Evolutionary conservation across 2,113 vertebrate species (phyloP).

Genomic region (Ginglymostoma cirratum): DNA sequence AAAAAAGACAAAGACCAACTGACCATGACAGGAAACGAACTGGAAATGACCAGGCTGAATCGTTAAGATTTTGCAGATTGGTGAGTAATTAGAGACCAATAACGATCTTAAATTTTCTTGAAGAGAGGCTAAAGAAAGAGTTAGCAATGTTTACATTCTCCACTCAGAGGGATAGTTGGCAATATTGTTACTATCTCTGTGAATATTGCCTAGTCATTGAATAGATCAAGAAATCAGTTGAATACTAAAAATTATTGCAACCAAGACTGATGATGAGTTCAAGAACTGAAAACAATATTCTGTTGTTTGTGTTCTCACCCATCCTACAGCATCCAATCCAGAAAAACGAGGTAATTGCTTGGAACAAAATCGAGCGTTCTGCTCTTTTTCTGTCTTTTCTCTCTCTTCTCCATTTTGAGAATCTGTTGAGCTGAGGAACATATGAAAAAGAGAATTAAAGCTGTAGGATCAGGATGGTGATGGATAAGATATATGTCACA

Average conservation of each 20-base stretch:
- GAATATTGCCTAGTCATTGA: not conserved
- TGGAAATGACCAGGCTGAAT: not conserved
- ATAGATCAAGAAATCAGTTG: not conserved
- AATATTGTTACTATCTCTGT: not conserved
- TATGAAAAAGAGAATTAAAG: not conserved
- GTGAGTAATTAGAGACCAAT: not conserved
- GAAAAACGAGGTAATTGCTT: conserved; percentile 55
- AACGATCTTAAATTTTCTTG: not conserved
- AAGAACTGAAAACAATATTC: not conserved
- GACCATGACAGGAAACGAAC: not conserved
- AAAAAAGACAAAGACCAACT: not conserved
- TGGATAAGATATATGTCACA: not conserved
- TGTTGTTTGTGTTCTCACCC: conserved; percentile 48
- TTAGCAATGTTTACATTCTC: not conserved
- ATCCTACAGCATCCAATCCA: conserved; percentile 64
- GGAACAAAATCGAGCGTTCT: conserved; percentile 51
- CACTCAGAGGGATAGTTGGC: not conserved
- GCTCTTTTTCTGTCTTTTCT: conserved; percentile 48
- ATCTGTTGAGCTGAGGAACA: conserved; percentile 43
- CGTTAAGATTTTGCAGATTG: not conserved
- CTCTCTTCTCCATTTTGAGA: conserved; percentile 53
- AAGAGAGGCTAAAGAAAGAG: not conserved
- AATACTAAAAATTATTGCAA: no score
- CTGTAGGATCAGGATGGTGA: not conserved
- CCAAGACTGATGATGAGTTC: not conserved